Base-by-base conservation (phyloP, 2,113 vertebrate species). In the Poeciliopsis retropinna region DNA sequence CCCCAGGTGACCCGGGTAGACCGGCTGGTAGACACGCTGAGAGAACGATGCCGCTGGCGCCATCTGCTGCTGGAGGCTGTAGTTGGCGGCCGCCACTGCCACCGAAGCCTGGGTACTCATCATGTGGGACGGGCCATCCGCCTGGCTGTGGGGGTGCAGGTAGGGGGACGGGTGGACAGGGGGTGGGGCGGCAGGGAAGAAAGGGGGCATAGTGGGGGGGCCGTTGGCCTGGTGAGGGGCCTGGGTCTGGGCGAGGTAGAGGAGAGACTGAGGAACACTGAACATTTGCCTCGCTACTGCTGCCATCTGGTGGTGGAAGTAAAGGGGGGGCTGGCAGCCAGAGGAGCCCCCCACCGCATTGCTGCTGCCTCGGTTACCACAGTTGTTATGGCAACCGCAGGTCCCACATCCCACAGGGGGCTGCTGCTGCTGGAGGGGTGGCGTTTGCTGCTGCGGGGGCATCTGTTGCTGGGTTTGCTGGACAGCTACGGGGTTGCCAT, bases 201-300 rank as follows among this genome's bases (percentile, higher is more conserved):
- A 97, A 64, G 96, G 95, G 61, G 97, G 93, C 83, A 97, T 90
- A 60, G 96, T 94, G 67, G 94, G 94, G 0, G 82, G 76, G 41
- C 96, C 96, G 75, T 94, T 96, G 93, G 94, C 96, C 94, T 97
- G 97, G 91, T 96, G 96, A 81, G 96, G 95, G 78, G 96, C 93
- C 92, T 97, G 96, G 85, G 95, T 92, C 93, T 97, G 97, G 88
- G 89, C 96, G 95, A 98, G 96, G 97, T 97, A 98, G 92, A 98
- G 96, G 88, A 97, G 84, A 13, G 79, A 94, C 0, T 95, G 92
- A 0, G 95, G 94, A 70, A 97, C 92, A 72, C 96, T 94, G 92
- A 97, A 97, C 86, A 98, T 81, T 75, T 97, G 97, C 67, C 96
- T 95, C 17, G 93, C 93, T 87, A 79, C 75, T 9, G 95, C 93